Evolutionary conservation across 37 sponge, comb jelly and placozoan genomes (phyloP).

Genomic region (Spongia lamella): DNA sequence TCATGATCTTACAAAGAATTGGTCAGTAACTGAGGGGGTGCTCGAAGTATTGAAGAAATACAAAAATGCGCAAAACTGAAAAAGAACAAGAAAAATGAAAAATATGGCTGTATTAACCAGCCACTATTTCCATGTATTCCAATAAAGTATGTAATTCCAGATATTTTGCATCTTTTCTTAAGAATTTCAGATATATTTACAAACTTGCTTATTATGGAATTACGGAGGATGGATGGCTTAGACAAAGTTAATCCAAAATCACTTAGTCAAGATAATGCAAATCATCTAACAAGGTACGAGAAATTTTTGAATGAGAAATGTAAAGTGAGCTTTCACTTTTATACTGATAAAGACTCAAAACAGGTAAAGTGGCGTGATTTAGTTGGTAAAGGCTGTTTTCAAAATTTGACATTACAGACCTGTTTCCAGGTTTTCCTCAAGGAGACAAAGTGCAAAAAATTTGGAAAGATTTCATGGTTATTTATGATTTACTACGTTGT

Average conservation of each 20-base stretch:
- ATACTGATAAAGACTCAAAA: neutral
- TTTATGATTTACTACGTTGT: neutral
- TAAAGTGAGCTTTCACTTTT: conserved; percentile 4
- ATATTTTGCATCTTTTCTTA: conserved; percentile 38
- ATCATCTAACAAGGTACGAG: conserved; percentile 15
- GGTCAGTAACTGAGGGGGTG: conserved; percentile 32
- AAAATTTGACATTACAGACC: neutral
- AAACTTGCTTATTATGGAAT: conserved; percentile 15
- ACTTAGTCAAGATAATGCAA: too few relatives aligned
- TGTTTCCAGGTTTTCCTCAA: neutral
- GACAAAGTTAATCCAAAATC: neutral
- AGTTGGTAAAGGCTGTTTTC: conserved; percentile 18
- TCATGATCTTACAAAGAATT: neutral
- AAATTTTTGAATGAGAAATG: conserved; percentile 29
- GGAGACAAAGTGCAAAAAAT: neutral
- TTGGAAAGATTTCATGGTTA: conserved; percentile 8
- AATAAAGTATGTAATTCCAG: conserved; percentile 22
- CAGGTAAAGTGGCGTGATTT: conserved; percentile 19
- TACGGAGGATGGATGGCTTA: conserved; percentile 2
- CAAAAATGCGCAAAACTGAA: neutral
- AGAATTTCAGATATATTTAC: conserved; percentile 27
- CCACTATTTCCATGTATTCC: conserved; percentile 32
- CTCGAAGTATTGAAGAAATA: conserved; percentile 29
- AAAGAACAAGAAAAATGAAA: neutral
- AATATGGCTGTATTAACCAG: too few relatives aligned